Evolutionary conservation across 2,888 invertebrate species (phyloP).

Genomic region (Criorhina ranunculi): DNA sequence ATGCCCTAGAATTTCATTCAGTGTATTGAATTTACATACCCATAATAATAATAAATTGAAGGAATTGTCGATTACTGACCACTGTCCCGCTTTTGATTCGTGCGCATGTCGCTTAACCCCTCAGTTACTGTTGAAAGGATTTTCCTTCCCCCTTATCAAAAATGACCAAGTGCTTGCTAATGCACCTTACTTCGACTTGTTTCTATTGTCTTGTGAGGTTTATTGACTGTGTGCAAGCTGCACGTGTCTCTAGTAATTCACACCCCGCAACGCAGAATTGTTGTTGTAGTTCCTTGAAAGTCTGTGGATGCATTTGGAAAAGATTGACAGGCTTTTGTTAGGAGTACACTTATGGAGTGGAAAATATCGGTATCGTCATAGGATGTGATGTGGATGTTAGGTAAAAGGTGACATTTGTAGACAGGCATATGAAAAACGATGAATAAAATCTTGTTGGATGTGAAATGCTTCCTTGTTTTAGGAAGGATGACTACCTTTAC

Average conservation of each 20-base stretch:
- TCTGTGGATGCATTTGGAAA: too few species aligned
- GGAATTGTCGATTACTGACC: conserved; percentile 57
- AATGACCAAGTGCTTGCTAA: conserved; percentile 3
- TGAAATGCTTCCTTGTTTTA: too few species aligned
- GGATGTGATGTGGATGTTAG: too few species aligned
- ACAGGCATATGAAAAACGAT: too few species aligned
- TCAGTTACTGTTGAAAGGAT: conserved; percentile 1
- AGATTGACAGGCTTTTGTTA: too few species aligned
- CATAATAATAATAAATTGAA: conserved; percentile 30
- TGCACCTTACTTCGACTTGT: neutral
- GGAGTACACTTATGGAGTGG: too few species aligned
- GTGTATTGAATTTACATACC: conserved; percentile 55
- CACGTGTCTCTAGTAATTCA: neutral
- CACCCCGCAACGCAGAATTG: neutral
- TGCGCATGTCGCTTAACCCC: conserved; percentile 47
- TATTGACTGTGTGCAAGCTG: conserved; percentile 3
- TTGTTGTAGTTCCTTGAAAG: too few species aligned
- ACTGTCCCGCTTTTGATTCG: conserved; percentile 58
- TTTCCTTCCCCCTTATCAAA: neutral
- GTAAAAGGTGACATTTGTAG: too few species aligned
- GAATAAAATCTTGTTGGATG: too few species aligned
- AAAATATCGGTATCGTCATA: too few species aligned
- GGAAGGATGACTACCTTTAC: too few species aligned
- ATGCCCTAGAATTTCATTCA: neutral
- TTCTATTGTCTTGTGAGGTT: neutral